Percentiles rank a stretch among this genome's conserved stretches.
Conservation (phyloP, 2,797 vertebrate species). For the Synaphobranchus kaupii region DNA sequence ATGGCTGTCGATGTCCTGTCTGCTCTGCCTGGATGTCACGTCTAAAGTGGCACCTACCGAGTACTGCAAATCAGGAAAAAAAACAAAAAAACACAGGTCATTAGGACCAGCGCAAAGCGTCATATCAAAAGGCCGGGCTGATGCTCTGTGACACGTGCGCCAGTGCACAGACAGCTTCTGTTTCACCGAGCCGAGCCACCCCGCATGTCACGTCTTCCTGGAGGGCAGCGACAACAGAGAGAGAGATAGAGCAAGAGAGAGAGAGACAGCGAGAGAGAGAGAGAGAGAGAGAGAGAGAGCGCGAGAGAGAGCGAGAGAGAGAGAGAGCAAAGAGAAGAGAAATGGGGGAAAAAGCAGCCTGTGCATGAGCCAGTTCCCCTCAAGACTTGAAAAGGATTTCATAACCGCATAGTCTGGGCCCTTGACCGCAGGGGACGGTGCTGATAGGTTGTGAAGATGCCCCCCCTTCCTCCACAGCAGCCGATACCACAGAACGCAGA, state of each 20-base stretch:
- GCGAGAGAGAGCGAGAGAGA: not conserved
- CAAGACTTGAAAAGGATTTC: conserved; percentile 17
- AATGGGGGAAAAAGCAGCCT: no score
- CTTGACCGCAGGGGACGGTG: conserved; percentile 66
- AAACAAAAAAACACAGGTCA: not conserved
- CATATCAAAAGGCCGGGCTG: not conserved
- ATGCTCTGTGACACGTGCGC: not conserved
- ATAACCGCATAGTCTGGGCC: conserved; percentile 33
- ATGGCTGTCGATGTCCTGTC: not conserved
- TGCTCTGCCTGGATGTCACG: not conserved
- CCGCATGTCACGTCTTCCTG: not conserved
- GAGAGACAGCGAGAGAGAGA: conserved; percentile 9
- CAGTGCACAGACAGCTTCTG: not conserved
- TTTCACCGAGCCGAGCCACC: not conserved
- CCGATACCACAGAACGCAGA: conserved; percentile 56
- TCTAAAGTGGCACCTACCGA: not conserved
- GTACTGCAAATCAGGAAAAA: not conserved
- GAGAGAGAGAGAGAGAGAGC: not conserved
- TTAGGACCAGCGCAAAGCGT: not conserved
- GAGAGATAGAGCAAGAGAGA: not conserved
- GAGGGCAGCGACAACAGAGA: not conserved
- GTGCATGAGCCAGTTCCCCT: not conserved
- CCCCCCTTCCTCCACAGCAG: conserved; percentile 47
- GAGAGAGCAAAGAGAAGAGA: no score
- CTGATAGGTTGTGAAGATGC: conserved; percentile 76